Evolutionary conservation across 2,888 invertebrate genomes (phyloP).

Genomic region (Platyscelio sp.): DNA sequence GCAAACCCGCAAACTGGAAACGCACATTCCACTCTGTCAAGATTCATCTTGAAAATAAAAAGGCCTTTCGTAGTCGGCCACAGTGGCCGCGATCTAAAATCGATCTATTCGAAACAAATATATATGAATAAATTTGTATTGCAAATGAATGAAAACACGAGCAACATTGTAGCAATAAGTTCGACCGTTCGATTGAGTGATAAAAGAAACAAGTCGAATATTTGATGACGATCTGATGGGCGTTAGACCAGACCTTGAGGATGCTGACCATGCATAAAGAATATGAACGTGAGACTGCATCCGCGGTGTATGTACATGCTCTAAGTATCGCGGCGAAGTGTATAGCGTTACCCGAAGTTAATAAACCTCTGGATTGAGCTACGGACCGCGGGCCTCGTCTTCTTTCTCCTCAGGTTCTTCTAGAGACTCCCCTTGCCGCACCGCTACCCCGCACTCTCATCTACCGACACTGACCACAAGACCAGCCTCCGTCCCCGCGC

Average conservation of each 20-base stretch:
- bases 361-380: constrained; percentile 79
- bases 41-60: constrained; percentile 5
- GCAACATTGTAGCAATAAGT: constrained; percentile 52
- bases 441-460: constrained; percentile 72
- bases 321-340: constrained; percentile 70
- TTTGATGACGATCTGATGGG: constrained; percentile 59
- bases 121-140: constrained; percentile 57
- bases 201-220: constrained; percentile 57
- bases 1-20: constrained; percentile 29
- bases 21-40: neutral
- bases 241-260: constrained; percentile 56
- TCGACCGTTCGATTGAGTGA: constrained; percentile 58
- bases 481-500: constrained; percentile 23
- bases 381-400: constrained; percentile 29
- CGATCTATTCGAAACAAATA: constrained; percentile 46
- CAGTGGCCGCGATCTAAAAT: constrained; percentile 21
- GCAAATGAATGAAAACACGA: constrained; percentile 48
- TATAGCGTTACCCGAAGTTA: constrained; percentile 80
- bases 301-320: constrained; percentile 59
- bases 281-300: constrained; percentile 68
- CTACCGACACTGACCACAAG: constrained; percentile 77
- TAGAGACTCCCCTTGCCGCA: constrained; percentile 48
- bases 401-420: constrained; percentile 43
- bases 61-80: neutral
- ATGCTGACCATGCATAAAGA: constrained; percentile 55